phyloP scores from a whole-genome alignment of 1,140 invertebrate species.

The Calliphora vicina region DNA sequence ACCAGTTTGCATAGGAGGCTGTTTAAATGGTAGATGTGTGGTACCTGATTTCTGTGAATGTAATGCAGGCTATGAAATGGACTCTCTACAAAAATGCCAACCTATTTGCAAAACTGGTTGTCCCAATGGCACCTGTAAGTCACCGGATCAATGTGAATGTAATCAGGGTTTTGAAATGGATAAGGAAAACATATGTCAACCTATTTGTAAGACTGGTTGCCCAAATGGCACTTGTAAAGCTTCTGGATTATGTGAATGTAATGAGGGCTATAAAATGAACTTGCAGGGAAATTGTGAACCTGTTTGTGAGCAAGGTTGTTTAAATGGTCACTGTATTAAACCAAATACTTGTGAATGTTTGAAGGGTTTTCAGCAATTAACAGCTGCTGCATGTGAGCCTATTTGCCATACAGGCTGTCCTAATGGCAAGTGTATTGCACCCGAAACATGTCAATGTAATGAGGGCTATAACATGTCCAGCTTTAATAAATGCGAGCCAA shows the following conservation, averaged over 20 bases:
- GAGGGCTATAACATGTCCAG: neutral
- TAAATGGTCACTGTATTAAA: constrained; percentile 60
- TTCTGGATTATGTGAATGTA: constrained; percentile 65
- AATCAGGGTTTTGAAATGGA: constrained; percentile 65
- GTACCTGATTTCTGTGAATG: constrained; percentile 55
- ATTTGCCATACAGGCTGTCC: constrained; percentile 42
- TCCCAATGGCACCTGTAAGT: neutral
- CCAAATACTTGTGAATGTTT: constrained; percentile 68
- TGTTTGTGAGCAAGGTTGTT: constrained; percentile 63
- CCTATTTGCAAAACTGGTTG: constrained; percentile 54
- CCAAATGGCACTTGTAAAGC: constrained; percentile 66
- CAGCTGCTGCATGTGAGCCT: constrained; percentile 51
- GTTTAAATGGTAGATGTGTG: constrained; percentile 42
- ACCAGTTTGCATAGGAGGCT: constrained; percentile 40
- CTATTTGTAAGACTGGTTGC: constrained; percentile 66
- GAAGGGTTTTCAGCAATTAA: constrained; percentile 63
- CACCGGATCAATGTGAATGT: constrained; percentile 66
- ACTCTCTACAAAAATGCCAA: constrained; percentile 66
- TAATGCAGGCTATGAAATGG: neutral
- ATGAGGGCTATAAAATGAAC: constrained; percentile 26
- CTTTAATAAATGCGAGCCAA: neutral
- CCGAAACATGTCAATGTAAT: neutral
- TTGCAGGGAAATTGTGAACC: constrained; percentile 47
- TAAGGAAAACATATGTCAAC: constrained; percentile 6
- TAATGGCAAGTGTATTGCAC: constrained; percentile 64